A percentile compares a stretch with the other conserved stretches of the same genome.
phyloP scores from a whole-genome alignment of 2,113 vertebrate species.

The Hyla sarda region DNA sequence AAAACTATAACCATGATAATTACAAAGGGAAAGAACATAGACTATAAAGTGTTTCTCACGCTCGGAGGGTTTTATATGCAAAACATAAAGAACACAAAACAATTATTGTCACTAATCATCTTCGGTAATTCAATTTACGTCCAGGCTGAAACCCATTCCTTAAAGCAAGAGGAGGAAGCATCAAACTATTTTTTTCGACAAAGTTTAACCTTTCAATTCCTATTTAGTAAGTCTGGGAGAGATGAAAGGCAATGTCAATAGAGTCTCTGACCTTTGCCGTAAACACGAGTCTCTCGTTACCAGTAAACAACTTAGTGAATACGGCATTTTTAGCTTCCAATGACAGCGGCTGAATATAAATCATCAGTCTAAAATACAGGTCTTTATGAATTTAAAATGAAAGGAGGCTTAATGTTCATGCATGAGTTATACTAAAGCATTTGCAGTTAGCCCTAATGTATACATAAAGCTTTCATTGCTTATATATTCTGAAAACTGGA shows the following conservation, averaged over 20 bases:
- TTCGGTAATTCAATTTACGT: slow-evolving; percentile 56
- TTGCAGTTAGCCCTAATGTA: slow-evolving; percentile 23
- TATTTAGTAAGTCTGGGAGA: slow-evolving; percentile 63
- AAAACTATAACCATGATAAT: slow-evolving; percentile 12
- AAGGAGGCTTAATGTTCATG: slow-evolving; percentile 35
- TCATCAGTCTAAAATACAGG: slow-evolving; percentile 53
- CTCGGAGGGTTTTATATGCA: slow-evolving; percentile 51
- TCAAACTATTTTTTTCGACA: slow-evolving; percentile 57
- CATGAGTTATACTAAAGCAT: slow-evolving; percentile 28
- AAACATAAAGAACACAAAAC: slow-evolving; percentile 35
- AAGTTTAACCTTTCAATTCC: slow-evolving; percentile 66
- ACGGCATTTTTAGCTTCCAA: slow-evolving; percentile 55
- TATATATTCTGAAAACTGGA: background rate
- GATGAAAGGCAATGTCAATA: slow-evolving; percentile 55
- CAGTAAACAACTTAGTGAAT: slow-evolving; percentile 65
- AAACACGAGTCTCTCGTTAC: slow-evolving; percentile 65
- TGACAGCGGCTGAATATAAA: slow-evolving; percentile 62
- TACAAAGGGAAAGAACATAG: slow-evolving; percentile 25
- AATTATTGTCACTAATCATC: slow-evolving; percentile 59
- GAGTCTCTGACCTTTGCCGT: slow-evolving; percentile 66
- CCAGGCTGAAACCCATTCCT: slow-evolving; percentile 33
- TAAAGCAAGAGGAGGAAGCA: slow-evolving; percentile 43
- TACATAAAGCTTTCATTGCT: background rate
- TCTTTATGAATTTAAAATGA: background rate
- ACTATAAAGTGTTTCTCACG: slow-evolving; percentile 24